Conservation (phyloP, 2,888 invertebrate species). For the Cheilosia vernalis region DNA sequence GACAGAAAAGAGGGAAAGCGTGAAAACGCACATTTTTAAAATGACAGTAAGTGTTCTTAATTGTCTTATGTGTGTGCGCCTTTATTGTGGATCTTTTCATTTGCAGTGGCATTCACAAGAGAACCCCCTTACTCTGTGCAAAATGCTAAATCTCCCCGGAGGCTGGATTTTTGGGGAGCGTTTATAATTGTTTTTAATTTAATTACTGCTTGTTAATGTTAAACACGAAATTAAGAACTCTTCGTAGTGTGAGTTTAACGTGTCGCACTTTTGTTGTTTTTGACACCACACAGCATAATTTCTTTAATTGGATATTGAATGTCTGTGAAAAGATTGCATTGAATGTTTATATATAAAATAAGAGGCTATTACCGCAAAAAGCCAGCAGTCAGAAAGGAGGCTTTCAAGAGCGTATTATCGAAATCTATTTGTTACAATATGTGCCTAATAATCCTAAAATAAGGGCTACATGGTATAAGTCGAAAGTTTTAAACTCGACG, state of each 20-base stretch:
- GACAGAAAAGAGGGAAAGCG: slow-evolving; percentile 57
- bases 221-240: slow-evolving; percentile 28
- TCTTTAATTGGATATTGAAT: slow-evolving; percentile 1
- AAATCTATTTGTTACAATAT: too few species aligned
- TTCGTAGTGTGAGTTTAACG: background rate
- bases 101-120: slow-evolving; percentile 19
- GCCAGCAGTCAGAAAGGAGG: too few species aligned
- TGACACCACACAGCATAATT: background rate
- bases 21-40: slow-evolving; percentile 70
- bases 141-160: slow-evolving; percentile 9
- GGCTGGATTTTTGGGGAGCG: slow-evolving; percentile 20
- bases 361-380: too few species aligned
- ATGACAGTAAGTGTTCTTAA: slow-evolving; percentile 74
- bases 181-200: slow-evolving; percentile 10
- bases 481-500: too few species aligned
- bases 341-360: background rate
- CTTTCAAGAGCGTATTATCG: too few species aligned
- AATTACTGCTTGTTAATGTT: slow-evolving; percentile 40
- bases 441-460: too few species aligned
- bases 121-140: background rate
- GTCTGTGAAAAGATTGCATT: background rate
- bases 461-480: too few species aligned
- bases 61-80: slow-evolving; percentile 51
- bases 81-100: slow-evolving; percentile 18
- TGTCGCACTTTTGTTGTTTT: background rate